Evolutionary conservation across 2,113 vertebrate genomes (phyloP).

Genomic region (Sorex fumeus): DNA sequence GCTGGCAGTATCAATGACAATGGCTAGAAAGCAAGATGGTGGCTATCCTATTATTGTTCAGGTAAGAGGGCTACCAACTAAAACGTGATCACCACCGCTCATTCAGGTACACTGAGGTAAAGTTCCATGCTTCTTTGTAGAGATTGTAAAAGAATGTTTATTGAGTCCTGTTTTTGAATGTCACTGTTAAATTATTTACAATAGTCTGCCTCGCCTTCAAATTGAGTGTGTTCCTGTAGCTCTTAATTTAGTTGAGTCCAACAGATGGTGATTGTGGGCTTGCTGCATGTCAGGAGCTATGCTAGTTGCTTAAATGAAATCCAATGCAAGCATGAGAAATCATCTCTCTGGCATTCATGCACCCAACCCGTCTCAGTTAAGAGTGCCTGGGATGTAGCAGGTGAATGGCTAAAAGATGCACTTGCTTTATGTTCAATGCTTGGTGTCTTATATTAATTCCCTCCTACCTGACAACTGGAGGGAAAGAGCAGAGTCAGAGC

Average conservation of each 20-base stretch:
- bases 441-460: not conserved
- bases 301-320: constrained; percentile 29
- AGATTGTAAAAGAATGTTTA: constrained; percentile 44
- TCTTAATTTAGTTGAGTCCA: constrained; percentile 64
- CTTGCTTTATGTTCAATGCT: not conserved
- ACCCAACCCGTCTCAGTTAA: not conserved
- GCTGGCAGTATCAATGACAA: constrained; percentile 80
- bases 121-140: not conserved
- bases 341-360: not conserved
- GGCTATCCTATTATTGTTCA: constrained; percentile 78
- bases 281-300: constrained; percentile 20
- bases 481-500: not conserved
- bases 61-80: constrained; percentile 75
- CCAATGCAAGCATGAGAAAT: not conserved
- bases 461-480: not conserved
- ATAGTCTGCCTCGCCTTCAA: constrained; percentile 54
- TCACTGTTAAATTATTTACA: constrained; percentile 57
- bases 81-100: not conserved
- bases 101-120: not conserved
- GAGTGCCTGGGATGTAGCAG: not conserved
- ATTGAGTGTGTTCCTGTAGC: constrained; percentile 8
- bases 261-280: constrained; percentile 65
- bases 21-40: constrained; percentile 40
- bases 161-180: constrained; percentile 34
- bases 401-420: not conserved